Evolutionary conservation across 2,113 vertebrate species (phyloP), one percentile per base, ranked within the genome.

Genomic region (Mungos mungo): DNA sequence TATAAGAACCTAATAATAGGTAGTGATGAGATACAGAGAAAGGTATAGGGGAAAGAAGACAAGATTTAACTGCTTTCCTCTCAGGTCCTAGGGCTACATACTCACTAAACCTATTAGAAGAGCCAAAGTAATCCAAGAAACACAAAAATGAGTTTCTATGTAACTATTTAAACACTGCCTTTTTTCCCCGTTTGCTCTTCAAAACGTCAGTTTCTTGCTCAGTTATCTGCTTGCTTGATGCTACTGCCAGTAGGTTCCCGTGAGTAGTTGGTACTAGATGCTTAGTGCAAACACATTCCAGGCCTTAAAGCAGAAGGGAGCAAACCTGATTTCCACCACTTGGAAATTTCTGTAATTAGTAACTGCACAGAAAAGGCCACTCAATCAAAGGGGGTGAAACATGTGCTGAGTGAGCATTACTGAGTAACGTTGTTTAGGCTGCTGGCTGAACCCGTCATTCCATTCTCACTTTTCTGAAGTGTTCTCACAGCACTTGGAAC

Each of bases 401-500:
- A 81, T 33, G 65, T 33, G 94, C 90, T 88, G 91, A 82, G 81
- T 0, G 87, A 87, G 85, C 54, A 93, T 98, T 99, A 99, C 90
- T 99, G 99, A n/a, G 98, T 89, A 97, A 98, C 93, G 98, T 98
- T 99, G 97, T 99, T 99, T 79, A 99, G 98, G 92, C 99, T 99
- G 98, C 96, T 98, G 83, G 98, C 97, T 93, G 99, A 99, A 87
- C 98, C 98, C 65, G 98, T 98, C 97, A 99, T 98, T 71, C 98
- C 99, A 65, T 99, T 99, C 98, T 99, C 99, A 95, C 95, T 98
- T 88, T 99, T 99, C 97, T 99, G 99, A 81, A 99, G 98, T 23
- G 98, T 99, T 98, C 98, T 99, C 96, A 99, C 99, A 13, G 99
- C 99, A 97, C 98, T 99, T 57, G 99, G 99, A 96, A 99, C 99